Percentiles rank a stretch among this genome's conserved stretches.
Evolutionary conservation across 2,888 invertebrate genomes (phyloP).

Genomic region (Pocota personata): DNA sequence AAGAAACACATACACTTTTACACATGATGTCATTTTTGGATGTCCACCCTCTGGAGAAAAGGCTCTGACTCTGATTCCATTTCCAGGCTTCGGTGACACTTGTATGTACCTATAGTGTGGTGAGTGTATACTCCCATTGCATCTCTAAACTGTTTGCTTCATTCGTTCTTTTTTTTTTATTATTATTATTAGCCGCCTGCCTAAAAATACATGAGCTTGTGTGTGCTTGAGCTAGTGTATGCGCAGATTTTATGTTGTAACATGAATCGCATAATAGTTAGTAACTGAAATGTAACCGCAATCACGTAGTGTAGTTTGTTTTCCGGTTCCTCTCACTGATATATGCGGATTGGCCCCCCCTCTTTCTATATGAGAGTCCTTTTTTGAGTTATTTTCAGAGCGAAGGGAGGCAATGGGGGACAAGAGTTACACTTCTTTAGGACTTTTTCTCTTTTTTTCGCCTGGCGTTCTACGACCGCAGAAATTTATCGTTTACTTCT

Average conservation of each 20-base stretch:
- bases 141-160: conserved; percentile 31
- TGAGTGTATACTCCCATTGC: conserved; percentile 10
- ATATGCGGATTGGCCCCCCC: conserved; percentile 15
- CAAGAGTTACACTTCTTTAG: conserved; percentile 30
- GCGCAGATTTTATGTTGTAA: conserved; percentile 65
- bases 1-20: conserved; percentile 18
- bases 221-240: conserved; percentile 36
- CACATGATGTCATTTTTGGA: conserved; percentile 37
- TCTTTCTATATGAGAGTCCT: not conserved
- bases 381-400: conserved; percentile 40
- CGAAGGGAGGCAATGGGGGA: not conserved
- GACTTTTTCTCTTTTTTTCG: conserved; percentile 20
- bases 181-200: conserved; percentile 57
- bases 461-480: conserved; percentile 13
- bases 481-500: conserved; percentile 66
- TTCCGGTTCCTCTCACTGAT: conserved; percentile 63
- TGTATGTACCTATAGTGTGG: conserved; percentile 6
- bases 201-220: conserved; percentile 44
- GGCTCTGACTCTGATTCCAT: conserved; percentile 15
- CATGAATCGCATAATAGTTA: conserved; percentile 65
- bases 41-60: conserved; percentile 33
- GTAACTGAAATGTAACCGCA: conserved; percentile 73
- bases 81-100: conserved; percentile 5
- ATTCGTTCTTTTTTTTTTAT: conserved; percentile 31
- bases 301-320: conserved; percentile 73